These are phyloP conservation scores for Alloscopus bannaensis DNA, from an alignment of 2,888 invertebrate genomes.

Conservation along the genomic window DNA sequence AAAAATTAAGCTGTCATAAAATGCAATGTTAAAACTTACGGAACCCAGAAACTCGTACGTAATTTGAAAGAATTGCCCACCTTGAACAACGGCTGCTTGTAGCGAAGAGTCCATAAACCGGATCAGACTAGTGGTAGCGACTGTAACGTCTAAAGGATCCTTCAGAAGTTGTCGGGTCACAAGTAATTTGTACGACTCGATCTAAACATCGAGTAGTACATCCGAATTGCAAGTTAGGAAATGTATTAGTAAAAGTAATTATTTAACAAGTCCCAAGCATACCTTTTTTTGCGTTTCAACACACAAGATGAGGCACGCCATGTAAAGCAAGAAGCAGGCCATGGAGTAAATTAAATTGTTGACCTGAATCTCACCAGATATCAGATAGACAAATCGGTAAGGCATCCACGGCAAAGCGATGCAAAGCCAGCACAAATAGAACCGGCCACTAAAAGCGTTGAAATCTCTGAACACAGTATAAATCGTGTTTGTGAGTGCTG, in stretches of 20 bases:
- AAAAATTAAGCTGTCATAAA: constrained; percentile 17
- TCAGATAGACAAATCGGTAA: neutral
- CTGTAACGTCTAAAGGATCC: neutral
- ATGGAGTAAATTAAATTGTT: too few relatives aligned
- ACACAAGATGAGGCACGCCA: neutral
- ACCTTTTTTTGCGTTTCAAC: constrained; percentile 23
- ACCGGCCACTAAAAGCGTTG: constrained; percentile 12
- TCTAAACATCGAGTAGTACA: too few relatives aligned
- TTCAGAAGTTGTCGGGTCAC: neutral
- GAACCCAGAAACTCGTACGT: constrained; percentile 34
- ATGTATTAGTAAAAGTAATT: too few relatives aligned
- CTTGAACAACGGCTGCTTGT: constrained; percentile 3
- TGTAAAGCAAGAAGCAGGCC: too few relatives aligned
- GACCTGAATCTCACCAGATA: constrained; percentile 1
- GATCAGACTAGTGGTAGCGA: neutral
- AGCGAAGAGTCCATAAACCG: constrained; percentile 5
- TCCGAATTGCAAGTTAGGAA: too few relatives aligned
- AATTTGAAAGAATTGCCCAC: constrained; percentile 27
- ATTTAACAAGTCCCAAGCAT: too few relatives aligned
- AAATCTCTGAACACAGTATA: too few relatives aligned
- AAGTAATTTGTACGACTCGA: too few relatives aligned
- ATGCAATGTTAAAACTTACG: constrained; percentile 12
- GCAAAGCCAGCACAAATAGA: constrained; percentile 33
- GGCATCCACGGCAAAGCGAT: constrained; percentile 37
- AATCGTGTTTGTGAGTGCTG: too few relatives aligned